Conservation (phyloP, 2,113 vertebrate genomes). For the Phyllostomus hastatus region DNA sequence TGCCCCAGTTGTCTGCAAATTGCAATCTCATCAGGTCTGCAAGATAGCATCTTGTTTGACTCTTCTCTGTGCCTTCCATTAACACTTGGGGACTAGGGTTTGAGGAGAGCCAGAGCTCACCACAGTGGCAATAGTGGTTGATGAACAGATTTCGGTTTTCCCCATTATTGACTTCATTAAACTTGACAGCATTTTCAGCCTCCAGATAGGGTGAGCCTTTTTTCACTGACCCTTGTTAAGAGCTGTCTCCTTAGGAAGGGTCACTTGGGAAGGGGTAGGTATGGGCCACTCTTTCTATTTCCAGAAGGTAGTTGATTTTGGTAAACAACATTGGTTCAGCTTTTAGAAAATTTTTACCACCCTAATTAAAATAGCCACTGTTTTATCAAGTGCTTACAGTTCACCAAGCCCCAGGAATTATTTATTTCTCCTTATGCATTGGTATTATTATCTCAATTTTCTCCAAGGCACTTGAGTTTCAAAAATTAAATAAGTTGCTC, state of each 20-base stretch:
- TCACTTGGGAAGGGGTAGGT: conserved; percentile 33
- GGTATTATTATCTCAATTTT: not conserved
- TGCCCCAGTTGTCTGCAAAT: conserved; percentile 76
- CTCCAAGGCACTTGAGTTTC: not conserved
- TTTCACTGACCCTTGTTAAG: conserved; percentile 61
- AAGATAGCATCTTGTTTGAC: conserved; percentile 79
- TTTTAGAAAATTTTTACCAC: conserved; percentile 26
- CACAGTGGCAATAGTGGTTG: conserved; percentile 51
- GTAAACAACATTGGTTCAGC: conserved; percentile 32
- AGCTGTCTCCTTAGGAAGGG: conserved; percentile 44
- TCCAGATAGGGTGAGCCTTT: conserved; percentile 30
- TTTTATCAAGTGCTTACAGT: not conserved
- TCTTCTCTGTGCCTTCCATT: conserved; percentile 77
- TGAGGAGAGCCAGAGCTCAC: conserved; percentile 63
- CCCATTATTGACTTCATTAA: conserved; percentile 75
- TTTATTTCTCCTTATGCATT: not conserved
- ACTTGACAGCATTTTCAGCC: conserved; percentile 69
- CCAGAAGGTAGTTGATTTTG: conserved; percentile 49
- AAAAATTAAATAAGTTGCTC: not conserved
- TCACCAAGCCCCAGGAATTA: not conserved
- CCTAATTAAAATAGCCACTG: not conserved
- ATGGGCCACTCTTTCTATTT: not conserved
- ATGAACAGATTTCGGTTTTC: conserved; percentile 66
- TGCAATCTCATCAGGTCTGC: conserved; percentile 76
- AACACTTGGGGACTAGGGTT: conserved; percentile 62